Evolutionary conservation across 2,797 vertebrate genomes (phyloP).

Genomic region (Spinibarbus caldwelli): DNA sequence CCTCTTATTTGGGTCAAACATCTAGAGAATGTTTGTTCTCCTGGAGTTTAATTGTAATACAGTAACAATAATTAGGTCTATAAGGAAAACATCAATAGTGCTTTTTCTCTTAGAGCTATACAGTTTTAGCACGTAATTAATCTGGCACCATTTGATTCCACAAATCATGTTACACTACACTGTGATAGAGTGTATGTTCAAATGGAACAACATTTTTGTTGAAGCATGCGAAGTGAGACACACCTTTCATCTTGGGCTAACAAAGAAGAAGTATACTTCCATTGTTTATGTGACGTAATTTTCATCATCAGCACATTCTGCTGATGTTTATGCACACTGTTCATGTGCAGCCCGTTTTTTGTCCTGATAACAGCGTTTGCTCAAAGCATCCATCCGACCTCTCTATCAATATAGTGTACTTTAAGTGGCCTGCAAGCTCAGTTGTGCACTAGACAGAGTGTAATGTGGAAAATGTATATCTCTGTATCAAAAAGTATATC

Average conservation of each 20-base stretch:
- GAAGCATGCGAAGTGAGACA: not conserved
- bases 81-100: not conserved
- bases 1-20: slow-evolving; percentile 24
- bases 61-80: not conserved
- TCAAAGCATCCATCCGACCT: not conserved
- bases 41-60: slow-evolving; percentile 25
- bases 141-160: too few relatives aligned
- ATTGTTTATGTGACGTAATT: not conserved
- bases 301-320: not conserved
- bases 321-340: not conserved
- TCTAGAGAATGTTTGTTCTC: slow-evolving; percentile 16
- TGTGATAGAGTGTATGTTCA: not conserved
- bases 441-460: not conserved
- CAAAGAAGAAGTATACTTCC: not conserved
- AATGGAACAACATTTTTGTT: not conserved
- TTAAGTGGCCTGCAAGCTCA: not conserved
- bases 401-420: not conserved
- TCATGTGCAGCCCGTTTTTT: not conserved
- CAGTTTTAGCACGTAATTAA: not conserved
- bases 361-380: too few relatives aligned
- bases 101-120: not conserved
- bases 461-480: not conserved
- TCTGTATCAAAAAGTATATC: not conserved
- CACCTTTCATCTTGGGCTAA: not conserved
- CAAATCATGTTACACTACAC: not conserved